Evolutionary conservation across 2,888 invertebrate species (phyloP).

Genomic region (Sesia apiformis): DNA sequence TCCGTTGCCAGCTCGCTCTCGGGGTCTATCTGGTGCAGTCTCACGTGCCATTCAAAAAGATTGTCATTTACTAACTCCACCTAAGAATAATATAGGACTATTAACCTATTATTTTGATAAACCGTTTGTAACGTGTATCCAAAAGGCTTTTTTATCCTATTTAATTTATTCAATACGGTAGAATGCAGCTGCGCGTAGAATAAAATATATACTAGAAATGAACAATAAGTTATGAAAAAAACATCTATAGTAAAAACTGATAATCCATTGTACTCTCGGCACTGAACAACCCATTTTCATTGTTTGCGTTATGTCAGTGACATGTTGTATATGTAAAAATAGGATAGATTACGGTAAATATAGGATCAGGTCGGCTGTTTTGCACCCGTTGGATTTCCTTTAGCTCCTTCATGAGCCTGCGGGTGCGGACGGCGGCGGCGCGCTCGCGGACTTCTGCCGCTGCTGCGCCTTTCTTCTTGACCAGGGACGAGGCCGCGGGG

Average conservation of each 20-base stretch:
- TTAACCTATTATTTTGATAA: neutral
- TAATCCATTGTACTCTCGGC: too few species aligned
- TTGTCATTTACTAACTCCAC: constrained; percentile 90
- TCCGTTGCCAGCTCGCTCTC: constrained; percentile 89
- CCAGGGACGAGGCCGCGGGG: constrained; percentile 60
- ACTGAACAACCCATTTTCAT: too few species aligned
- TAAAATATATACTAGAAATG: too few species aligned
- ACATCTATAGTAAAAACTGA: too few species aligned
- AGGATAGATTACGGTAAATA: constrained; percentile 76
- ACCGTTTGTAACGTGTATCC: too few species aligned
- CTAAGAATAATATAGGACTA: constrained; percentile 28
- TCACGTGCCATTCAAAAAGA: constrained; percentile 91
- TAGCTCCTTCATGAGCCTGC: constrained; percentile 90
- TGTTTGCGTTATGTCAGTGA: too few species aligned
- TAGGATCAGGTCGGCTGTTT: constrained; percentile 79
- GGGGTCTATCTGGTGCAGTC: constrained; percentile 85
- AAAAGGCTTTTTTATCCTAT: too few species aligned
- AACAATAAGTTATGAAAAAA: too few species aligned
- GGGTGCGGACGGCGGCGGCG: constrained; percentile 76
- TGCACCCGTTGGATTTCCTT: constrained; percentile 86
- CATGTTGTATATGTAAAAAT: too few species aligned
- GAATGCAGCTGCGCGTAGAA: too few species aligned
- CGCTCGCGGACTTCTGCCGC: constrained; percentile 57
- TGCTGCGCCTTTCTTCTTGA: constrained; percentile 56
- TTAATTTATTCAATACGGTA: too few species aligned